phyloP scores from a whole-genome alignment of 2,113 vertebrate genomes.

The Orthochromis malagaraziensis region DNA sequence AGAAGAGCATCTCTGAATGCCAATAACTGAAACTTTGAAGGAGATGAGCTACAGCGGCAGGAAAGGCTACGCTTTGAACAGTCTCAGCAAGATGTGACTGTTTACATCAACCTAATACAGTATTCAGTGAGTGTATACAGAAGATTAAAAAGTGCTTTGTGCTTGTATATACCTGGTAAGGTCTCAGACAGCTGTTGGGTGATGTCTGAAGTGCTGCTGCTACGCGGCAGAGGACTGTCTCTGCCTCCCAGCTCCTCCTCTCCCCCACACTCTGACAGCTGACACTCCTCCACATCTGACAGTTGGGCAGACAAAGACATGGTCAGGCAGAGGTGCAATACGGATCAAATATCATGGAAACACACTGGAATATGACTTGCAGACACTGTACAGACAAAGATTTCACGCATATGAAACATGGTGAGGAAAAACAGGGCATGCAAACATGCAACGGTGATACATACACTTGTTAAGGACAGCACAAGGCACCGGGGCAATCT shows the following conservation, averaged over 20 bases:
- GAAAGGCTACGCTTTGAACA: neutral
- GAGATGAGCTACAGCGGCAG: neutral
- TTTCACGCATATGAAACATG: neutral
- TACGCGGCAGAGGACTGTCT: conserved; percentile 78
- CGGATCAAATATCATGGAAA: neutral
- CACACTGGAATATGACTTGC: neutral
- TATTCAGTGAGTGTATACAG: neutral
- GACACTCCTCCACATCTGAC: conserved; percentile 88
- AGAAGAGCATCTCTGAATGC: neutral
- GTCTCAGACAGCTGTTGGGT: conserved; percentile 77
- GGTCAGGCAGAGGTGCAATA: neutral
- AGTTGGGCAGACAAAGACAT: neutral
- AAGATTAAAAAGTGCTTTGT: neutral
- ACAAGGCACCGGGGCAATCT: neutral
- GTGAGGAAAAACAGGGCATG: neutral
- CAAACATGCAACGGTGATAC: conserved; percentile 21
- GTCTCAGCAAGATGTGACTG: neutral
- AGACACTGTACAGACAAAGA: neutral
- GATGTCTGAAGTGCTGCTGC: conserved; percentile 92
- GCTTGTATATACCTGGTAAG: conserved; percentile 73
- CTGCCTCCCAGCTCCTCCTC: conserved; percentile 70
- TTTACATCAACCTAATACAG: neutral
- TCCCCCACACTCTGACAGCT: conserved; percentile 72
- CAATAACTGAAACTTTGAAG: neutral
- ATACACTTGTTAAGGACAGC: neutral